These are phyloP conservation scores for Vesta saturnalis DNA, from an alignment of 2,888 invertebrate genomes.

Conservation along the genomic window DNA sequence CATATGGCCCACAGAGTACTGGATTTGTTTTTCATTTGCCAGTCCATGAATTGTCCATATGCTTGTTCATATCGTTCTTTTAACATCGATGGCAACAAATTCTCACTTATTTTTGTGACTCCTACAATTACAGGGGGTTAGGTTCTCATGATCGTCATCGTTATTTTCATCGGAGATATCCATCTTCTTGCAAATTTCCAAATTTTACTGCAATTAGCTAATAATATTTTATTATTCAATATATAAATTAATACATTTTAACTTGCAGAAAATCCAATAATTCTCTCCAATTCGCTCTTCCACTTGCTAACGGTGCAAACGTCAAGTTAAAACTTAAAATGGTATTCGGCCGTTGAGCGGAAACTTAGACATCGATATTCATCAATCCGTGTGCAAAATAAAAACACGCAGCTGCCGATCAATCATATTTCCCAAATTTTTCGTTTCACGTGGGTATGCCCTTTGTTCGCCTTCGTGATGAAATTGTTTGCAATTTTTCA, in stretches of 20 bases:
- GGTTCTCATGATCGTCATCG: background rate
- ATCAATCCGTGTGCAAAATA: background rate
- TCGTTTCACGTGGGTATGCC: too few species aligned
- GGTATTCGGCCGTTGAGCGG: background rate
- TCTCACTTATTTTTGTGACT: background rate
- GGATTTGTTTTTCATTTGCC: background rate
- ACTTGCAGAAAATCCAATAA: background rate
- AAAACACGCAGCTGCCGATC: background rate
- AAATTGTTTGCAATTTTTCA: background rate
- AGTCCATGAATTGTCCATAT: background rate
- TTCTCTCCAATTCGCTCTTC: background rate
- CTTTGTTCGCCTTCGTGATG: background rate
- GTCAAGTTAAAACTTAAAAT: background rate
- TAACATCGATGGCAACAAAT: too few species aligned
- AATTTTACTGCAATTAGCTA: too few species aligned
- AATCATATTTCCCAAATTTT: background rate
- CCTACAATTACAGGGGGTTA: background rate
- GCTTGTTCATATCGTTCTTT: background rate
- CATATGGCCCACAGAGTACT: background rate
- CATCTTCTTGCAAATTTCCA: background rate
- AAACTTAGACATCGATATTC: background rate
- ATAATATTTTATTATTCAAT: background rate
- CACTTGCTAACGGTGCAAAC: background rate
- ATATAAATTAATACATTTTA: background rate
- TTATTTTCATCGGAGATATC: background rate